Evolutionary conservation across 2,888 invertebrate genomes (phyloP).

Genomic region (Agelastica alni): DNA sequence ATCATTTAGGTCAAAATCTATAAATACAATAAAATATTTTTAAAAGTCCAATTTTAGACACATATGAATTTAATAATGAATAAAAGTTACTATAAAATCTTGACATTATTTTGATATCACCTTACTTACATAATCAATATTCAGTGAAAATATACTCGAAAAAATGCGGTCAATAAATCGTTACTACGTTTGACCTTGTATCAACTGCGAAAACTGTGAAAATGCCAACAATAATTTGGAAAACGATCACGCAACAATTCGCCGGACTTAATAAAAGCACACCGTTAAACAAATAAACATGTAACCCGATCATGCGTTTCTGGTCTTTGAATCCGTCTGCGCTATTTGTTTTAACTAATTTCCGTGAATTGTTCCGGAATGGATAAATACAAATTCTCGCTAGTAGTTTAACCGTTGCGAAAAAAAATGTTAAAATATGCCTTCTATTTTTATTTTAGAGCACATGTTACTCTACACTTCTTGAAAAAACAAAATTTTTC

Average conservation of each 20-base stretch:
- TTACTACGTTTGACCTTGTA: too few relatives aligned
- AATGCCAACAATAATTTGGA: too few relatives aligned
- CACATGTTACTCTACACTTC: constrained; percentile 2
- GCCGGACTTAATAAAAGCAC: neutral
- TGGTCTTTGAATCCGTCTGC: neutral
- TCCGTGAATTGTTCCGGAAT: neutral
- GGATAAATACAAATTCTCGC: neutral
- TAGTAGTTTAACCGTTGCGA: constrained; percentile 9
- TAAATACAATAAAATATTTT: too few relatives aligned
- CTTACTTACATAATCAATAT: too few relatives aligned
- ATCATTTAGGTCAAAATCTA: too few relatives aligned
- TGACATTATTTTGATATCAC: too few relatives aligned
- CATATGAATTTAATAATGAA: too few relatives aligned
- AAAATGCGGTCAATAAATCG: too few relatives aligned
- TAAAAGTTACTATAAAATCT: too few relatives aligned
- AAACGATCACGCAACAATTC: neutral
- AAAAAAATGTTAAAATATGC: constrained; percentile 13
- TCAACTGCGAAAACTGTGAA: too few relatives aligned
- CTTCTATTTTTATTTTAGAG: constrained; percentile 14
- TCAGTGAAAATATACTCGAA: too few relatives aligned
- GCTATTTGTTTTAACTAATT: neutral
- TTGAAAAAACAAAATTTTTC: neutral
- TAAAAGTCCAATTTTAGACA: too few relatives aligned
- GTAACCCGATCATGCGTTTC: neutral
- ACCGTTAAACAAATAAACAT: neutral